A percentile compares a stretch with the other conserved stretches of the same genome.
Conservation (phyloP, 2,113 vertebrate species). For the Butorides virescens region DNA sequence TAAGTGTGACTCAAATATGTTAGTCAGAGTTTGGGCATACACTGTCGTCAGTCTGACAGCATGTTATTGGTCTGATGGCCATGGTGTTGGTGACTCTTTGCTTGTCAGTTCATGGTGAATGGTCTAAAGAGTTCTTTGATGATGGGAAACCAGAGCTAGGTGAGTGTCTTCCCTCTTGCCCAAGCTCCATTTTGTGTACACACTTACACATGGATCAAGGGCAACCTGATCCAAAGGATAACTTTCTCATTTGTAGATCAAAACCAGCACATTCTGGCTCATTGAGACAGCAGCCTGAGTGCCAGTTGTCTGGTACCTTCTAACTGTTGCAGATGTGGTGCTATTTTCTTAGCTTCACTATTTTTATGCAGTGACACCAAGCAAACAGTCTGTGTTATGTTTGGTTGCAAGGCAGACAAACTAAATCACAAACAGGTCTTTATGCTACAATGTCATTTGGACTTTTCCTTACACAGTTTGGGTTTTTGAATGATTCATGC, state of each 20-base stretch:
- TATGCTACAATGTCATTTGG: background rate
- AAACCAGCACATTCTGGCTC: background rate
- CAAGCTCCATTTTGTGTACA: fast-evolving
- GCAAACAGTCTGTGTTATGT: background rate
- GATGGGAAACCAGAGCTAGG: background rate
- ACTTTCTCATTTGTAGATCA: background rate
- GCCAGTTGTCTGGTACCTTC: background rate
- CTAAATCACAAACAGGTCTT: background rate
- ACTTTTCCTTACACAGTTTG: background rate
- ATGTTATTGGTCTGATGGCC: background rate
- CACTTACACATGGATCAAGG: background rate
- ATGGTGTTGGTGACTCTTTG: background rate
- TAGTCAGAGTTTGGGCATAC: background rate
- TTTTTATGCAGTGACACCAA: background rate
- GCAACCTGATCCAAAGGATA: background rate
- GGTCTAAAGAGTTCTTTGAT: background rate
- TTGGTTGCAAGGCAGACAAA: background rate
- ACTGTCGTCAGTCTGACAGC: background rate
- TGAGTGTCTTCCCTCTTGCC: background rate
- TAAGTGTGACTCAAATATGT: background rate
- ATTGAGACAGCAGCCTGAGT: background rate
- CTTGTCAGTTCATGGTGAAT: background rate
- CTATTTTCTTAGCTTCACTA: background rate
- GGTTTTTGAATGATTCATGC: background rate
- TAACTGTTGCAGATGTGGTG: background rate